Evolutionary conservation across 2,888 invertebrate species (phyloP).

Genomic region (Abscondita cerata): DNA sequence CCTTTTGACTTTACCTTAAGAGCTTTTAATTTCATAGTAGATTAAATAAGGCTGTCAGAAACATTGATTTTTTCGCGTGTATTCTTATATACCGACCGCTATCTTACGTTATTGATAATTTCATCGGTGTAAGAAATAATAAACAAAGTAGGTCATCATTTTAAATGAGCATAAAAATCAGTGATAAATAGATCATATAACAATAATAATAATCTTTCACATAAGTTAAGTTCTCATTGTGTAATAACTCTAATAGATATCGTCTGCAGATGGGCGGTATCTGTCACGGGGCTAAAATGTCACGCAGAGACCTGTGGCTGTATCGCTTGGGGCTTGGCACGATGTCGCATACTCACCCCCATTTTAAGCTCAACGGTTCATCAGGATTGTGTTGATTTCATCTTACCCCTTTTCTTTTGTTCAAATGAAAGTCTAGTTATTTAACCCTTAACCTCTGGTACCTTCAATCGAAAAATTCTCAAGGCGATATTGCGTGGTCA

Average conservation of each 20-base stretch:
- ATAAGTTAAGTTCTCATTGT: constrained; percentile 31
- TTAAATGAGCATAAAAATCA: neutral
- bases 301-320: constrained; percentile 46
- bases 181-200: constrained; percentile 22
- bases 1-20: no score
- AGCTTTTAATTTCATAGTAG: no score
- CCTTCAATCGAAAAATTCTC: no score
- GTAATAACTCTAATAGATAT: constrained; percentile 35
- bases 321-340: constrained; percentile 43
- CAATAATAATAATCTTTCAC: constrained; percentile 27
- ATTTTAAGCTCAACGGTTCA: constrained; percentile 16
- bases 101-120: no score
- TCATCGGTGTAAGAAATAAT: no score
- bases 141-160: no score
- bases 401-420: constrained; percentile 16
- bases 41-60: no score
- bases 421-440: neutral
- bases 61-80: no score
- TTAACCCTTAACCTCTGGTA: no score
- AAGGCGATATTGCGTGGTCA: neutral
- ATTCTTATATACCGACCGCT: no score
- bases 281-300: constrained; percentile 40
- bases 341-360: constrained; percentile 42
- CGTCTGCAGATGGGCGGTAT: constrained; percentile 40
- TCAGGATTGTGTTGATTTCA: constrained; percentile 7